phyloP scores from a whole-genome alignment of 2,113 vertebrate genomes.

The Vimba vimba region DNA sequence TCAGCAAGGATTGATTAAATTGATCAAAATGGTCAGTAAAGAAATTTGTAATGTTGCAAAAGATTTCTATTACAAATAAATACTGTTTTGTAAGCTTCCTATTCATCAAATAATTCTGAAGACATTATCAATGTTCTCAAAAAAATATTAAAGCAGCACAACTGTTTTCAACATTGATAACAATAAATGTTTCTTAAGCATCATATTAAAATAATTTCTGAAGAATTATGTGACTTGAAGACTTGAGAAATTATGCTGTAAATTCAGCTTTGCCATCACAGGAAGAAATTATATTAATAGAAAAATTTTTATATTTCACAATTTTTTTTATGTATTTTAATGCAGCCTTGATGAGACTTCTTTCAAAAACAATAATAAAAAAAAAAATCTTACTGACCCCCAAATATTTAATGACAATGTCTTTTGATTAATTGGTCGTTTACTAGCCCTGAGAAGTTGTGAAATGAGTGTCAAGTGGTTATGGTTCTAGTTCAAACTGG shows the following conservation, averaged over 20 bases:
- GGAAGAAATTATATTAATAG: no score
- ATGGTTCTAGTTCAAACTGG: neutral
- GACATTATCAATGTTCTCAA: neutral
- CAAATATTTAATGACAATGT: neutral
- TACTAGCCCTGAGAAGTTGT: neutral
- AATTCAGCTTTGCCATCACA: neutral
- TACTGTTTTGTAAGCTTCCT: neutral
- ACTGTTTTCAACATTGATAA: neutral
- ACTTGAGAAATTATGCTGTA: neutral
- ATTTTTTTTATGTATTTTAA: neutral
- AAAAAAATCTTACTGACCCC: no score
- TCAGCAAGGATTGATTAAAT: neutral
- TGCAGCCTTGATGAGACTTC: neutral
- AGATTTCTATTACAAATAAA: neutral
- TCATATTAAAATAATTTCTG: neutral
- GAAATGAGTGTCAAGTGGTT: neutral
- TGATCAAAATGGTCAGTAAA: neutral
- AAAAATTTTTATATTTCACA: no score
- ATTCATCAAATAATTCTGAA: neutral
- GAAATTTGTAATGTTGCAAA: neutral
- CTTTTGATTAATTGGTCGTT: neutral
- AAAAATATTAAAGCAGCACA: neutral
- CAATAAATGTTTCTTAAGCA: neutral
- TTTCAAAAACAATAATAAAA: no score
- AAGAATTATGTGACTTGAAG: neutral